Conservation (phyloP, 2,113 vertebrate genomes). For the Coreoperca whiteheadi region DNA sequence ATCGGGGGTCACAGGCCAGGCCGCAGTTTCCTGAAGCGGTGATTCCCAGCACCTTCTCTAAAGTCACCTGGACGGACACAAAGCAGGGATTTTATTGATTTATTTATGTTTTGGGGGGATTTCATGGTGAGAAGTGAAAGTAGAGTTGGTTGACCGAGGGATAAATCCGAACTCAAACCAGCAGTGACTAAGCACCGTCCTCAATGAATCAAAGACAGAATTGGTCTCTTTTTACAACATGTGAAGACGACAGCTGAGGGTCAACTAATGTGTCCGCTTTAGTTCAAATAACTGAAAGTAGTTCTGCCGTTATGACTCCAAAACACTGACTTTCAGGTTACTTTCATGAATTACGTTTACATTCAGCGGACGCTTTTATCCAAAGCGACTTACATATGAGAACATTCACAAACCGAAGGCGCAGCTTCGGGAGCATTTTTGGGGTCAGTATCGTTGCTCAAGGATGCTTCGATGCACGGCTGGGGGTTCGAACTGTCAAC, state of each 20-base stretch:
- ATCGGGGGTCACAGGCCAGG: constrained; percentile 91
- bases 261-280: background rate
- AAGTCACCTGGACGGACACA: constrained; percentile 85
- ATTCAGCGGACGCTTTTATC: no score
- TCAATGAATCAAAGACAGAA: constrained; percentile 14
- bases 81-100: background rate
- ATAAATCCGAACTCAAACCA: background rate
- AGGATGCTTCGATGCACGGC: no score
- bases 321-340: background rate
- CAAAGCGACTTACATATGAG: no score
- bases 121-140: background rate
- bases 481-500: no score
- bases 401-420: no score
- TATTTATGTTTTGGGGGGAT: background rate
- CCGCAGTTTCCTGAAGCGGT: constrained; percentile 92
- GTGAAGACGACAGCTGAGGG: no score
- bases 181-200: background rate
- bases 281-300: background rate
- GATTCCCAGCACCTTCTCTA: constrained; percentile 95
- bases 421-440: no score
- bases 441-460: no score
- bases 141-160: background rate
- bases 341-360: no score
- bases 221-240: background rate
- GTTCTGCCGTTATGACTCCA: background rate